phyloP scores from a whole-genome alignment of 2,888 invertebrate species.

The Tridacna crocea region DNA sequence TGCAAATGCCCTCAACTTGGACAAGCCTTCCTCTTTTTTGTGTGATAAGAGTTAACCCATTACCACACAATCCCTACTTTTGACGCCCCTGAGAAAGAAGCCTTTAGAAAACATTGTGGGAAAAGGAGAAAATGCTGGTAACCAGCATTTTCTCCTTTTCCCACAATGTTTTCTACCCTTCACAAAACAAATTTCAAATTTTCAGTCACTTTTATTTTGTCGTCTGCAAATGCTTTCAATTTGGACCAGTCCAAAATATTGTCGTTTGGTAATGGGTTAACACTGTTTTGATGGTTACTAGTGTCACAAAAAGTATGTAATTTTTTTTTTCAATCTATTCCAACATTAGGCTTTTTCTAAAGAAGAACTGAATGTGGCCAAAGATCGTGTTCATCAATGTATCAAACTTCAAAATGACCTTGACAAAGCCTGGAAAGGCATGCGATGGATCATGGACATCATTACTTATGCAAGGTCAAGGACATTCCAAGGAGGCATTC shows the following conservation, averaged over 20 bases:
- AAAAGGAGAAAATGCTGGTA: background rate
- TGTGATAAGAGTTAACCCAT: too few relatives aligned
- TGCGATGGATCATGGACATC: slow-evolving; percentile 98
- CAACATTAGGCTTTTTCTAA: slow-evolving; percentile 92
- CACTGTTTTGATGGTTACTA: background rate
- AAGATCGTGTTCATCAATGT: slow-evolving; percentile 92
- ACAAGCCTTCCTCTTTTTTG: too few relatives aligned
- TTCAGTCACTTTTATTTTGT: background rate
- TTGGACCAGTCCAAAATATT: background rate
- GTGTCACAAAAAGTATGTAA: background rate
- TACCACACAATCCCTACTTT: too few relatives aligned
- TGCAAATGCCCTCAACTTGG: too few relatives aligned
- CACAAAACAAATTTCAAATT: background rate
- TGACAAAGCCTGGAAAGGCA: slow-evolving; percentile 95
- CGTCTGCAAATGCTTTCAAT: background rate
- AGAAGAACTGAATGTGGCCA: slow-evolving; percentile 93
- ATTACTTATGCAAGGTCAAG: slow-evolving; percentile 96
- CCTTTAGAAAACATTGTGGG: background rate
- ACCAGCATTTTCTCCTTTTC: background rate
- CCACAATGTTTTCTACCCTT: background rate
- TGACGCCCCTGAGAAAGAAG: background rate
- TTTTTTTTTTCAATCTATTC: slow-evolving; percentile 20
- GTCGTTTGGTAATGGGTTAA: background rate
- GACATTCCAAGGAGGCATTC: slow-evolving; percentile 82
- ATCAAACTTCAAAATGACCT: slow-evolving; percentile 93